Percentiles rank a stretch among this genome's conserved stretches.
Conservation (phyloP, 1,140 invertebrate genomes). For the Oryctes rhinoceros region DNA sequence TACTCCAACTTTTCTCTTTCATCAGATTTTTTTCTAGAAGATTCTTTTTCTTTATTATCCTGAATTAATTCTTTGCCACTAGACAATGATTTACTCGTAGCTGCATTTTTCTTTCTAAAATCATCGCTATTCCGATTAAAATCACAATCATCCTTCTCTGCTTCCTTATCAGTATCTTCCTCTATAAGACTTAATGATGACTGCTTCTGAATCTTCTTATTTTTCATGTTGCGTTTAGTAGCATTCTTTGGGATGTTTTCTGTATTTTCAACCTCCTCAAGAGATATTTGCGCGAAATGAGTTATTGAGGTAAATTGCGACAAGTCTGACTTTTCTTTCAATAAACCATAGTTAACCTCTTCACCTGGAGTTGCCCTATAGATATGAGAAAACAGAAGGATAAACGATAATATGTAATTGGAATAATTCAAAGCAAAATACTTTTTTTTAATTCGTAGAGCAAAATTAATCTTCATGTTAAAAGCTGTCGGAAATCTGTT, state of each 20-base stretch:
- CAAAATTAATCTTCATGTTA: too few species aligned
- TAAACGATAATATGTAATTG: not conserved
- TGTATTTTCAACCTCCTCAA: constrained; percentile 52
- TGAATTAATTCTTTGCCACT: too few species aligned
- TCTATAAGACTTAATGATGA: constrained; percentile 11
- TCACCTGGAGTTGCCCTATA: constrained; percentile 59
- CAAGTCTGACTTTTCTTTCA: constrained; percentile 48
- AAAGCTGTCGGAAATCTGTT: too few species aligned
- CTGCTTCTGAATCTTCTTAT: constrained; percentile 42
- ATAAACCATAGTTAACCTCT: constrained; percentile 58
- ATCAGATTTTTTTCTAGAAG: constrained; percentile 46
- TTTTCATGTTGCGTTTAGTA: constrained; percentile 45
- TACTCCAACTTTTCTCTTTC: constrained; percentile 46
- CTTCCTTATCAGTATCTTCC: constrained; percentile 6
- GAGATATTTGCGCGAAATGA: constrained; percentile 55
- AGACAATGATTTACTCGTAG: too few species aligned
- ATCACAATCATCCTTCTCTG: not conserved
- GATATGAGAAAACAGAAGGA: constrained; percentile 42
- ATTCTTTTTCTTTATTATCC: too few species aligned
- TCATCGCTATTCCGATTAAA: too few species aligned
- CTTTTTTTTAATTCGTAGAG: too few species aligned
- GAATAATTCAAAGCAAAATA: too few species aligned
- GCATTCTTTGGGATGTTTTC: constrained; percentile 43
- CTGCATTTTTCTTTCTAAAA: too few species aligned
- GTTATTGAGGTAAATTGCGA: constrained; percentile 53